These are phyloP conservation scores for Ariopsis seemanni DNA, from an alignment of 2,113 vertebrate genomes.

Conservation along the genomic window DNA sequence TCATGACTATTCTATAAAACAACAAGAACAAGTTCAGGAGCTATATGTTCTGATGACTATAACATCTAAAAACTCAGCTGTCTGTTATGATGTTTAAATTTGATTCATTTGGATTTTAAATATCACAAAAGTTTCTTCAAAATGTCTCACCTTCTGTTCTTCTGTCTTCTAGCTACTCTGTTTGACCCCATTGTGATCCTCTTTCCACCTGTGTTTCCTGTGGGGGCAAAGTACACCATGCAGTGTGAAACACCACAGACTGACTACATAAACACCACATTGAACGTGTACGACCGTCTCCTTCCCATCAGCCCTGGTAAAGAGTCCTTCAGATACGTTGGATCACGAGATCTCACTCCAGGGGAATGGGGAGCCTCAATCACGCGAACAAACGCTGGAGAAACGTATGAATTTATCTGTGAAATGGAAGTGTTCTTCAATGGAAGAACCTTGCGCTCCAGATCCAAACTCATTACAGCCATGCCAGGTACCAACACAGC, in stretches of 20 bases:
- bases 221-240: conserved; percentile 19
- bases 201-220: background rate
- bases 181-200: conserved; percentile 11
- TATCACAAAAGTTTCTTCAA: background rate
- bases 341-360: conserved; percentile 10
- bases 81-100: background rate
- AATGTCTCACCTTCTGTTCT: background rate
- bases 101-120: background rate
- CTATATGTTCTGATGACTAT: background rate
- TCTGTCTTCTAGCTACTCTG: conserved; percentile 26
- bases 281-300: conserved; percentile 31
- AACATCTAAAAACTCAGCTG: background rate
- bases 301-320: conserved; percentile 1
- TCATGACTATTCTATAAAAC: background rate
- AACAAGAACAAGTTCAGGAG: background rate
- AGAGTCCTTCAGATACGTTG: background rate
- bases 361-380: background rate
- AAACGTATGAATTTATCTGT: conserved; percentile 22
- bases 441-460: conserved; percentile 19
- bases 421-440: conserved; percentile 41
- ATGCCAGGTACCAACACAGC: conserved; percentile 31
- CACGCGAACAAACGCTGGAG: background rate
- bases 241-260: background rate
- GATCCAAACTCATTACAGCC: conserved; percentile 19
- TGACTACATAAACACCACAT: conserved; percentile 24